Evolutionary conservation across 2,888 invertebrate species (phyloP), one percentile per base, ranked within the genome.

Genomic region (Eurytoma adleriae): DNA sequence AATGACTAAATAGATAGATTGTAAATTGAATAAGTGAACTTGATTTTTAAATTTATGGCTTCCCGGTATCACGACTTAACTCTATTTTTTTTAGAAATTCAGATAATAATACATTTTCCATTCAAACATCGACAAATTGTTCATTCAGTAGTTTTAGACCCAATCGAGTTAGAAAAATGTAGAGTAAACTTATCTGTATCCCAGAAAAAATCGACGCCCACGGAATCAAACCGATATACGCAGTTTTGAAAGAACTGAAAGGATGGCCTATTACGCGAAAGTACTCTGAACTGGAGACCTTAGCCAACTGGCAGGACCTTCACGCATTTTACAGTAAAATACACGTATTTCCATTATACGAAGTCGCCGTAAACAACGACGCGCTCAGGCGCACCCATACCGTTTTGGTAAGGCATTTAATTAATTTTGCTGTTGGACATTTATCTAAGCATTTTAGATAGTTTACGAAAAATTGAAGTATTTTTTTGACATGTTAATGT

Each of bases 321-420:
- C 74, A 70, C 18, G 20, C 52, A 16, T 79, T 79, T 40, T 79
- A 79, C 18, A 59, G 66, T 12, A 74, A 79, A 52, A 64, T 79
- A 16, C 69, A 64, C 10, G 74, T 74, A 0, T 79, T 74, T 10
- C 74, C 74, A 1, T 16, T 79, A 12, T 79, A 50, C 27, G 79
- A 79, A 40, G 66, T 79, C 7, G 57, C 70, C 50, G 74, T 79
- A 7, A 79, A 79, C 61, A 74, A 70, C 18, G 74, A 78, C 20
- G 72, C 61, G 10, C 61, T 78, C 10, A 64, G 52, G 16, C 69
- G 74, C 16, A 74, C 30, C 27, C 74, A 74, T n/a, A 79, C 69
- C 12, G 59, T 79, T 50, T 18, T 70, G 70, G 79, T 79, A 66
- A 68, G n/a, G 1, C 5, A 4, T 40, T 40, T 40, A 3, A 30